These are phyloP conservation scores for roundworm (Caenorhabditis elegans) DNA, from an alignment of 1,140 invertebrate species.

Conservation along the genomic window DNA sequence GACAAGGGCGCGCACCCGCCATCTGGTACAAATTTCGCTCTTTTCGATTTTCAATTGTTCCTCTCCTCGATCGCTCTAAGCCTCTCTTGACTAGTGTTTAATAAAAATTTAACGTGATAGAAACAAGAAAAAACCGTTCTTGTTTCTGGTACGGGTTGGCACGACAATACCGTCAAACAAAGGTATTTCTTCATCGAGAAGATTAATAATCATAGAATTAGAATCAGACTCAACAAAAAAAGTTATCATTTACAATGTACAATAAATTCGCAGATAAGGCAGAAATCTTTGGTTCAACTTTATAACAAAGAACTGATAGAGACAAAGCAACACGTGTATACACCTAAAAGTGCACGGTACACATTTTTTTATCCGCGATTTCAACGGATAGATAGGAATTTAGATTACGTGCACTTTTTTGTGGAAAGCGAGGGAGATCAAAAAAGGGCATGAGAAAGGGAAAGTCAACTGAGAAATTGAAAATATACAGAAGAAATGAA, in stretches of 20 bases:
- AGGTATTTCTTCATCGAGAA: background rate
- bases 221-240: too few relatives aligned
- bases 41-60: constrained; percentile 25
- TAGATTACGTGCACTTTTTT: constrained; percentile 29
- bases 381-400: background rate
- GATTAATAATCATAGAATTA: background rate
- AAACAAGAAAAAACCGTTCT: too few relatives aligned
- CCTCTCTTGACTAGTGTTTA: too few relatives aligned
- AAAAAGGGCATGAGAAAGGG: background rate
- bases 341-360: too few relatives aligned
- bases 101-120: too few relatives aligned
- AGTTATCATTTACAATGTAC: background rate
- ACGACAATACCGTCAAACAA: background rate
- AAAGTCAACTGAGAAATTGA: constrained; percentile 19
- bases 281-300: too few relatives aligned
- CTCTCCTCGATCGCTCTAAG: background rate
- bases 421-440: background rate
- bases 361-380: background rate
- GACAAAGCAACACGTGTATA: too few relatives aligned
- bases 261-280: background rate
- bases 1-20: constrained; percentile 18
- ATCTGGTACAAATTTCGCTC: constrained; percentile 23
- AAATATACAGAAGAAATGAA: background rate
- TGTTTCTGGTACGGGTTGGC: background rate
- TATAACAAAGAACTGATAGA: too few relatives aligned